Base-by-base conservation (phyloP, 2,888 invertebrate species). In the Epiblema foenella region DNA sequence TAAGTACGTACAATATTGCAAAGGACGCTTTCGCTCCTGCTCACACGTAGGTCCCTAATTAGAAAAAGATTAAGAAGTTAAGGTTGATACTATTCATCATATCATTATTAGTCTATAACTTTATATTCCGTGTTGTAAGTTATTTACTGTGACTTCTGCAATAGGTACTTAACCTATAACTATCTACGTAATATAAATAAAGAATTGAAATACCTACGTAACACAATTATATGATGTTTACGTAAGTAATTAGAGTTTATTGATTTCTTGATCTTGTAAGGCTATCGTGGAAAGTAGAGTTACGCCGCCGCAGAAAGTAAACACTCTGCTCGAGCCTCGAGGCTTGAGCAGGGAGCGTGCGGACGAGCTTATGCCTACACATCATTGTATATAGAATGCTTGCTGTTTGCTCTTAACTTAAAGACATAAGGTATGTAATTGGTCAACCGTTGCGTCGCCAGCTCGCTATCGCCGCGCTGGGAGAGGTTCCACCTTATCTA, bases 221-320 rank as follows among this genome's bases (percentile, higher is more conserved):
- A 18, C 37, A 39, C 2, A 10, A 37, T 20, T 54, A 15, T 39
- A 39, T 20, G 39, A 11, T 39, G 37, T 39, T 33, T 52, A 63
- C 37, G 39, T 62, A 33, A 51, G 64, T 51, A 33, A 51, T 64
- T 54, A 39, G 37, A 39, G 39, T 64, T 64, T 46, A 64, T 64
- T 64, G 54, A 64, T 64, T 64, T 54, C 39, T 64, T 64, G 64
- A 54, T 52, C 64, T 39, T 42, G 20, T 20, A 59, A 46, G 60
- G 52, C 52, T 52, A 51, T 64, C 18, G 29, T 24, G 7, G 49
- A 62, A 54, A 64, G 52, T 39, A 54, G 20, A 64, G n/a, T n/a
- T 64, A 54, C 24, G 63, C 18, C 42, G 18, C 17, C 7, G 62
- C 33, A 15, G 29, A 51, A 51, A 17, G 59, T 15, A 5, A 33